Evolutionary conservation across 2,113 vertebrate species (phyloP), one percentile per base, ranked within the genome.

Genomic region (Grammomys dolichurus): DNA sequence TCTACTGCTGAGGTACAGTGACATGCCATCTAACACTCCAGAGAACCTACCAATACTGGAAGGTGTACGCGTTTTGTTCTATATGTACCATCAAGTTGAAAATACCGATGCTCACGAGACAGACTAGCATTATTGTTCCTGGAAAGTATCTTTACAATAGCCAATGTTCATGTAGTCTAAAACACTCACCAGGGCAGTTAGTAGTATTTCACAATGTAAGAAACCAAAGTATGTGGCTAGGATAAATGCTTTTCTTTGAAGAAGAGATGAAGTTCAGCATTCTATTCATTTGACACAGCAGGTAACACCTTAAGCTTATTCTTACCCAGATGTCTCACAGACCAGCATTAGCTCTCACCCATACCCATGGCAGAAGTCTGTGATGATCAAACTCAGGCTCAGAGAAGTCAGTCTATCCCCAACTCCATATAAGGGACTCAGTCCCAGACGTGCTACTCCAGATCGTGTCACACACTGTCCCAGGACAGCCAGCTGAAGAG

Each of bases 171-270:
- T 76, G 17, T 65, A 65, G 51, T 48, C 17, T 28, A 73, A 9
- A 87, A 20, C 13, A 87, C 69, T 73, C 63, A 87, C 6, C 5
- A 87, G 67, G n/a, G n/a, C 24, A 90, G 75, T 8, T 40, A 76
- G 54, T 40, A 76, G 54, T 86, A 60, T 82, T 96, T 88, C 26
- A 86, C 20, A 93, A 76, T 33, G 9, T 80, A 69, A 92, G 14
- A 77, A 90, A 93, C 65, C 67, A 77, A 78, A 54, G 28, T 26
- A 63, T 7, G 6, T 69, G 26, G 70, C 67, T 43, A 31, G 7
- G 36, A 81, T 46, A 88, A 69, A 76, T 46, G 20, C n/a, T 16
- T 7, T 82, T 56, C 73, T 80, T 87, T 78, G 80, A 89, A 87
- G 48, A 95, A 90, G 10, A 33, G 36, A 75, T 36, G 13, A 43